phyloP scores from a whole-genome alignment of 2,113 vertebrate species.

The Platichthys stellatus region DNA sequence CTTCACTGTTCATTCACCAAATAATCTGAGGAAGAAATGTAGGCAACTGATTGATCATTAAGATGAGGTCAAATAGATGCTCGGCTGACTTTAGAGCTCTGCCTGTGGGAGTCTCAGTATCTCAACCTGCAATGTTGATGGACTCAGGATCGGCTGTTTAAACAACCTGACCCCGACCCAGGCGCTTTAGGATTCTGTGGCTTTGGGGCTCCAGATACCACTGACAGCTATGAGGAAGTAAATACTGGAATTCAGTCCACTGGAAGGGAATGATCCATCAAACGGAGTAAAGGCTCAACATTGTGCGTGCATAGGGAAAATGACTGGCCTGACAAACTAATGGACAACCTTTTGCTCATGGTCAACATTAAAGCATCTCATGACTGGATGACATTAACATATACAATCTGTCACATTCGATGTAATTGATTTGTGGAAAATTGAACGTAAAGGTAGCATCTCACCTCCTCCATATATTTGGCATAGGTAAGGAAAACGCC shows the following conservation, averaged over 20 bases:
- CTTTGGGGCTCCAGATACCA: background rate
- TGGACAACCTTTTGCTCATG: background rate
- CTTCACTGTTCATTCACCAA: background rate
- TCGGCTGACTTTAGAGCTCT: background rate
- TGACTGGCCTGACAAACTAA: background rate
- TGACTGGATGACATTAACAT: background rate
- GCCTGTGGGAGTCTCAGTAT: background rate
- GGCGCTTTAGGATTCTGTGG: background rate
- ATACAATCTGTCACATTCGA: background rate
- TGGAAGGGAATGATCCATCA: background rate
- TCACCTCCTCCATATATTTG: constrained; percentile 91
- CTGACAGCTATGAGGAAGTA: constrained; percentile 41
- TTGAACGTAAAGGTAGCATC: constrained; percentile 28
- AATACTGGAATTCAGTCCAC: constrained; percentile 2
- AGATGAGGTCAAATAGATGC: background rate
- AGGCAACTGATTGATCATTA: background rate
- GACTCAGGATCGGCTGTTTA: constrained; percentile 27
- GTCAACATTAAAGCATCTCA: background rate
- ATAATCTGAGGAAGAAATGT: too few relatives aligned
- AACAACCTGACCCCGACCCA: constrained; percentile 3
- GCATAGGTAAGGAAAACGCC: constrained; percentile 91
- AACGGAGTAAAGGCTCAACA: constrained; percentile 5
- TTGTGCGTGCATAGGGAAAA: background rate
- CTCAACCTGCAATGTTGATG: background rate
- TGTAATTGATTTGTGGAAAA: background rate